Evolutionary conservation across 1,140 invertebrate species (phyloP), one percentile per base, ranked within the genome.

Genomic region (Chrysopa pallens): DNA sequence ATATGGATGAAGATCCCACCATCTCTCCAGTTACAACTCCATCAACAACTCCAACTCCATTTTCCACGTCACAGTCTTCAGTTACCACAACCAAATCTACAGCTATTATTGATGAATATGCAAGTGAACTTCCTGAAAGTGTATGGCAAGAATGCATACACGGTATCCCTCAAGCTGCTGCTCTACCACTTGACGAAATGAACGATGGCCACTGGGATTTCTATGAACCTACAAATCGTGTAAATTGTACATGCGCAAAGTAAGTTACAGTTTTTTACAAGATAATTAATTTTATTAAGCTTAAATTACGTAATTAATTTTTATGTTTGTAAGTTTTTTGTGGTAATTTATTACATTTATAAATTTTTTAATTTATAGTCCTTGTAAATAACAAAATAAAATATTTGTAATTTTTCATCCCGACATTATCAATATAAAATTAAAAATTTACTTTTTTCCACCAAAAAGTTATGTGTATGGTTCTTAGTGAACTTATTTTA

Each of bases 141-240:
- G 75, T 78, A 12, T 82, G 80, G 76, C 81, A 85, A 55, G 81
- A 87, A 57, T 76, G 73, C 51, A 59, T 76, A 51, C 68, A 76
- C 52, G 59, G 62, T 58, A 50, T 71, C 59, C 52, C 54, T 50
- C 37, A 64, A 50, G 31, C n/a, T 9, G 8, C 8, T 11, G 6
- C 8, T 11, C 17, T 23, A 42, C 46, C 29, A 12, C 36, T 23
- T 23, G 42, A 46, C 17, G 45, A 55, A 13, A 54, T 58, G 36
- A 45, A 50, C 37, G 52, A 60, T 43, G 76, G 74, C 29, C 75
- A 77, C 8, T 91, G 87, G 79, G 85, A 88, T 55, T 92, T 91
- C 63, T 69, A 76, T 38, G 90, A 96, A 66, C 77, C 86, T 48
- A 78, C 78, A 43, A 71, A 78, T 55, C 86, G 84, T 64, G 73